Conservation (phyloP, 1,140 invertebrate species). For the Arion vulgaris region DNA sequence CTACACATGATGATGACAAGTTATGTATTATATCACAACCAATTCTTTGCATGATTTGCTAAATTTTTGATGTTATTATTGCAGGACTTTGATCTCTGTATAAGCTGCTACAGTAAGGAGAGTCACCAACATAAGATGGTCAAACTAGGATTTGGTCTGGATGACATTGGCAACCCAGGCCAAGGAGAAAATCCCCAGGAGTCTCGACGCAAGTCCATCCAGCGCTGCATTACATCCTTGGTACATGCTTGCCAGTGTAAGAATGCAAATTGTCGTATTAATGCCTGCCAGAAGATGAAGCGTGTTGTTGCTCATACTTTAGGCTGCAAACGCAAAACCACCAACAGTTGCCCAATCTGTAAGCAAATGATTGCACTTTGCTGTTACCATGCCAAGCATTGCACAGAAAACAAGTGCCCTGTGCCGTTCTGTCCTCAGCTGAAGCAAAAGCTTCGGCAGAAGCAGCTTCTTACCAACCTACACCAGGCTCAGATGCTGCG, state of each 20-base stretch:
- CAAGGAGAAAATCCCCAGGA: slow-evolving; percentile 81
- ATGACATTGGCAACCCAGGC: slow-evolving; percentile 89
- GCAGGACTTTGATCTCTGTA: slow-evolving; percentile 97
- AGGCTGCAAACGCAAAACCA: slow-evolving; percentile 93
- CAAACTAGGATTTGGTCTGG: slow-evolving; percentile 93
- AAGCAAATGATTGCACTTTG: slow-evolving; percentile 98
- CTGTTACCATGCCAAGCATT: slow-evolving; percentile 99
- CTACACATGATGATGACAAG: no score
- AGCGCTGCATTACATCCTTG: slow-evolving; percentile 96
- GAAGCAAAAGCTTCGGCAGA: slow-evolving; percentile 96
- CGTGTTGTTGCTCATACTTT: slow-evolving; percentile 96
- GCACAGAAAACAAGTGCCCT: slow-evolving; percentile 90
- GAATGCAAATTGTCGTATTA: slow-evolving; percentile 96
- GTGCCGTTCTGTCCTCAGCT: slow-evolving; percentile 99
- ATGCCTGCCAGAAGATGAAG: slow-evolving; percentile 99
- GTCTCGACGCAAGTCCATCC: slow-evolving; percentile 93
- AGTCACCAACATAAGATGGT: slow-evolving; percentile 98
- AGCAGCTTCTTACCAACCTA: slow-evolving; percentile 92
- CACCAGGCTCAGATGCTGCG: slow-evolving; percentile 89
- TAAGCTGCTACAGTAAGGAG: slow-evolving; percentile 93
- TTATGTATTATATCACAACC: no score
- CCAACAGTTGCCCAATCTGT: slow-evolving; percentile 97
- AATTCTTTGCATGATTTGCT: no score
- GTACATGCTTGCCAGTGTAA: slow-evolving; percentile 97
- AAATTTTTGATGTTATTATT: slow-evolving; percentile 1